Base-by-base conservation (phyloP, 1,140 invertebrate species). In the Philotrypesis tridentata region DNA sequence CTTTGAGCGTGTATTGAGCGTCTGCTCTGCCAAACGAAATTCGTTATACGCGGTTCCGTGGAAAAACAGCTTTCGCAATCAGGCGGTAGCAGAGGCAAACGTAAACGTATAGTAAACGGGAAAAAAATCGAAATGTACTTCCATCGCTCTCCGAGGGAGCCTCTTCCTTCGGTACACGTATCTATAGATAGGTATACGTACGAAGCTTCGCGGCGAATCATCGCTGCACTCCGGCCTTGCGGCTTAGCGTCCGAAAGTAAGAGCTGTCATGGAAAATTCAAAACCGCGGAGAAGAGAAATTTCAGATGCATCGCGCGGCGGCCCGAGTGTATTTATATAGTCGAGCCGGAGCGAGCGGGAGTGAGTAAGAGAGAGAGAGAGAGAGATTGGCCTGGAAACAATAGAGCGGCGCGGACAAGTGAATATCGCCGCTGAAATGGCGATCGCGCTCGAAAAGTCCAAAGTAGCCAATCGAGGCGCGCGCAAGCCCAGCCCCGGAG, bases 361-460 rank as follows among this genome's bases (percentile, higher is more conserved):
- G 43, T 17, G 43, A 48, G 43, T 17, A 14, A 48, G 43, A 48
- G 43, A 25, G 40, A 40, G 9, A 14, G 37, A 55, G 31, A 21
- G 40, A 55, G 29, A 75, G 60, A 75, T 75, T 37, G 55, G 55
- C 73, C 60, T 75, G 73, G 33, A 76, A 43, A 43, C 73, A 76
- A 40, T 65, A 48, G 61, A 55, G 7, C 48, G 0, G 3, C 14
- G 48, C 48, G 48, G 48, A 55, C 48, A 55, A 55, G 48, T 55
- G 48, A 55, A 55, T 55, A 55, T 55, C 48, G 61, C 33, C 74
- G 14, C 61, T 67, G 74, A 67, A 76, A 76, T 67, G 25, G 61
- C 60, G 12, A 17, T 60, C 61, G 6, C 40, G 55, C 9, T 60
- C 33, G 23, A 40, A 61, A 25, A 76, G 40, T 76, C 33, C 60